Evolutionary conservation across 2,113 vertebrate species (phyloP).

Genomic region (Oryctolagus cuniculus): mOryCun1.1 NC_091437.1:28021001-28021500

Average conservation of each 20-base stretch:
- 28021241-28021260: not conserved
- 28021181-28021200: not conserved
- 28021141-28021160: not conserved
- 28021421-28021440: not conserved
- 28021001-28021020: constrained; percentile 24
- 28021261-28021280: not conserved
- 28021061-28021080: constrained; percentile 41
- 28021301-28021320: not conserved
- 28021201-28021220: not conserved
- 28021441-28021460: not conserved
- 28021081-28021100: not conserved
- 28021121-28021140: constrained; percentile 38
- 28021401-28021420: not conserved
- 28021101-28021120: not conserved
- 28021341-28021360: not conserved
- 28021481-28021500: not conserved
- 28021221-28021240: not conserved
- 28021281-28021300: not conserved
- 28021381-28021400: not conserved
- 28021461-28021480: not conserved
- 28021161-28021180: not conserved
- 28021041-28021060: not conserved
- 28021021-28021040: constrained; percentile 18
- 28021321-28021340: not conserved
- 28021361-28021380: not conserved